Conservation (phyloP, 2,113 vertebrate species). For the Lynx canadensis region DNA sequence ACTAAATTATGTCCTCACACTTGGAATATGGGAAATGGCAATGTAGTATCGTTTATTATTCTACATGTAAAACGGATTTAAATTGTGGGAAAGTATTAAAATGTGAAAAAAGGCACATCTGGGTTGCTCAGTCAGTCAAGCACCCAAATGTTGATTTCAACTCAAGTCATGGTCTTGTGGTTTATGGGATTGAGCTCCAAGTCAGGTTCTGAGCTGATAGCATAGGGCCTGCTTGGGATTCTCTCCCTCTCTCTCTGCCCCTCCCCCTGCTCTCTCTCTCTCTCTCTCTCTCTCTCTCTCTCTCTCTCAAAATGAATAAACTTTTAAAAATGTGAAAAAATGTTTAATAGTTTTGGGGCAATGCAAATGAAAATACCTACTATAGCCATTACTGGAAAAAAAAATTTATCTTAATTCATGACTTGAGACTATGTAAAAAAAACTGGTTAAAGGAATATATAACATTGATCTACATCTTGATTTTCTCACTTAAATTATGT, state of each 20-base stretch:
- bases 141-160: no score
- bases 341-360: neutral
- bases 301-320: no score
- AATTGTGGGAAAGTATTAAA: neutral
- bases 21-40: neutral
- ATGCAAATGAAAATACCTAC: neutral
- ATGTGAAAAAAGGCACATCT: neutral
- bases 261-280: no score
- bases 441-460: neutral
- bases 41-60: neutral
- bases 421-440: neutral
- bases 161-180: no score
- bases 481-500: neutral
- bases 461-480: neutral
- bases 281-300: no score
- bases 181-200: no score
- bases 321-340: neutral
- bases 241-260: no score
- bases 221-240: no score
- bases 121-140: no score
- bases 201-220: no score
- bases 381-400: neutral
- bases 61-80: neutral
- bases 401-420: neutral
- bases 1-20: neutral